These are phyloP conservation scores for Antitype chi DNA, from an alignment of 2,888 invertebrate genomes.

Conservation along the genomic window DNA sequence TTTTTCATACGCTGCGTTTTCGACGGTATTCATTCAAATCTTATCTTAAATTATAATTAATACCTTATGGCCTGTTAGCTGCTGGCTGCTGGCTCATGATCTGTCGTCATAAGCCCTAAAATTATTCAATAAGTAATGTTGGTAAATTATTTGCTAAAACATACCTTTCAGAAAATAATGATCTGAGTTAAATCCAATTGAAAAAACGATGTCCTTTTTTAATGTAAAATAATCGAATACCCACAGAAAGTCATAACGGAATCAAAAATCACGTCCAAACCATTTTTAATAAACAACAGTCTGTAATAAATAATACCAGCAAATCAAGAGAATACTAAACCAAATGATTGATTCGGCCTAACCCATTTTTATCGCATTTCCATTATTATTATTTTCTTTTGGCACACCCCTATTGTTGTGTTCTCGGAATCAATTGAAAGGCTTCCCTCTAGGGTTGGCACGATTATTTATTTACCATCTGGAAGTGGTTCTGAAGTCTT, in stretches of 20 bases:
- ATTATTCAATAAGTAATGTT: no score
- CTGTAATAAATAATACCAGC: neutral
- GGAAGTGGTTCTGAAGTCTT: conserved; percentile 32
- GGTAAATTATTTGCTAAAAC: no score
- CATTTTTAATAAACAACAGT: neutral
- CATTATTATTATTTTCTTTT: conserved; percentile 1
- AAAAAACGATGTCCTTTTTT: neutral
- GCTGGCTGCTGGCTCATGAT: no score
- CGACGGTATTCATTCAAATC: no score
- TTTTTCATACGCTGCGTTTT: no score
- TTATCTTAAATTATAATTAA: no score
- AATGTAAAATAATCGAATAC: neutral
- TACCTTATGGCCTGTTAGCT: no score
- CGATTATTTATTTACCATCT: conserved; percentile 46
- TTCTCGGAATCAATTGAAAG: conserved; percentile 42
- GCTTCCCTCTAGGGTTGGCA: conserved; percentile 34
- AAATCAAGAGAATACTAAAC: conserved; percentile 3
- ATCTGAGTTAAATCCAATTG: no score
- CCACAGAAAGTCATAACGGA: neutral
- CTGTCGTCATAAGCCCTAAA: no score
- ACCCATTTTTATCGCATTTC: conserved; percentile 18
- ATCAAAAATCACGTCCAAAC: neutral
- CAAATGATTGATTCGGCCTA: conserved; percentile 17
- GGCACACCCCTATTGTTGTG: conserved; percentile 27
- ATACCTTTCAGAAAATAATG: no score